Conservation (phyloP, 1,140 invertebrate species). For the Drepana arcuata region DNA sequence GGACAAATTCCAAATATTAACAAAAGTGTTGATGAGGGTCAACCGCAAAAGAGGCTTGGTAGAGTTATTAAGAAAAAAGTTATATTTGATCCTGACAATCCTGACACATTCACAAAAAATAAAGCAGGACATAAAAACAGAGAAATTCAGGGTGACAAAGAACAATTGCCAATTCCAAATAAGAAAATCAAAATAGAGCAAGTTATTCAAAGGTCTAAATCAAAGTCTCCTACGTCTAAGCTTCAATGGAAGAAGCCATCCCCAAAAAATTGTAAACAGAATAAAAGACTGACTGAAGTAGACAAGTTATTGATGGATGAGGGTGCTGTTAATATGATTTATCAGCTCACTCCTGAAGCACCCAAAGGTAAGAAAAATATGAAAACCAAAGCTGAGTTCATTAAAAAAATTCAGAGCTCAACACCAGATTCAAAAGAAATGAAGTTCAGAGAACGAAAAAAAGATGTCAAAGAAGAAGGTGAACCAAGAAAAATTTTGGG, state of each 20-base stretch:
- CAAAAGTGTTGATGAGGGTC: constrained; percentile 39
- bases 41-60: constrained; percentile 50
- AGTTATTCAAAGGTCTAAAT: constrained; percentile 29
- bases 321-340: constrained; percentile 88
- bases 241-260: constrained; percentile 60
- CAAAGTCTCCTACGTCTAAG: constrained; percentile 49
- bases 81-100: constrained; percentile 79
- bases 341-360: constrained; percentile 75
- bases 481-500: constrained; percentile 64
- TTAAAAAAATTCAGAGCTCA: constrained; percentile 74
- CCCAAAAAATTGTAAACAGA: constrained; percentile 58
- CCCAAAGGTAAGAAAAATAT: constrained; percentile 65
- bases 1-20: constrained; percentile 23
- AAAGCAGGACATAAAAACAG: constrained; percentile 46
- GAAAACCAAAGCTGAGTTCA: constrained; percentile 66
- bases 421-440: constrained; percentile 66
- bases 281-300: constrained; percentile 79
- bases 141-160: constrained; percentile 28
- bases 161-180: constrained; percentile 31
- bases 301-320: constrained; percentile 86
- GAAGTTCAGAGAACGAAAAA: constrained; percentile 66
- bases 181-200: constrained; percentile 43
- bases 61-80: constrained; percentile 78
- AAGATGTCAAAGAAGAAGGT: constrained; percentile 48
- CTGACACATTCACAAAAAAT: constrained; percentile 66